Evolutionary conservation across 2,113 vertebrate genomes (phyloP).

Genomic region (Pelobates fuscus): DNA sequence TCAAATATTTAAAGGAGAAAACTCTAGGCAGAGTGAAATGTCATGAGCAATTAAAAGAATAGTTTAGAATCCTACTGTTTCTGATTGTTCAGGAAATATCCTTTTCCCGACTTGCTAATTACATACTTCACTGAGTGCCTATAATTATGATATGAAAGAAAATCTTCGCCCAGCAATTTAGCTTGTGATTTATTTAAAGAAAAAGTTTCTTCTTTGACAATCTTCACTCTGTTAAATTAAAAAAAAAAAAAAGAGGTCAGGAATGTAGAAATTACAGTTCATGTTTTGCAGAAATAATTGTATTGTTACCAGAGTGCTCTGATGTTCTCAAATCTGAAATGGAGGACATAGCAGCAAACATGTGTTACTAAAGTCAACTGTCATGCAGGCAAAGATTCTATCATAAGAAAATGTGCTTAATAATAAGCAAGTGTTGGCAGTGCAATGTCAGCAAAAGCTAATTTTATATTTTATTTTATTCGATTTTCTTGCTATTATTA

Average conservation of each 20-base stretch:
- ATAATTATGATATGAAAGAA: constrained; percentile 7
- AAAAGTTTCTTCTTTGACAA: background rate
- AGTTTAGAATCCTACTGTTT: background rate
- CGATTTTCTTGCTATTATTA: too few species aligned
- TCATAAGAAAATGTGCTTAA: too few species aligned
- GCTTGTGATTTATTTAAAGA: background rate
- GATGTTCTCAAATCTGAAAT: background rate
- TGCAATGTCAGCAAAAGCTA: too few species aligned
- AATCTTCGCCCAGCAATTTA: constrained; percentile 6
- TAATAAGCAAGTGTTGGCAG: background rate
- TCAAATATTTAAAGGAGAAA: background rate
- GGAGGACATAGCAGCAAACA: background rate
- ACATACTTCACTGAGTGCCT: constrained; percentile 1
- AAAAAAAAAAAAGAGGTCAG: background rate
- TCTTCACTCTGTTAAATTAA: background rate
- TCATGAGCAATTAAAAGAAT: constrained; percentile 1
- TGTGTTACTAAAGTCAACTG: constrained; percentile 4
- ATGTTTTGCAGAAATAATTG: background rate
- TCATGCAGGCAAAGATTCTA: too few species aligned
- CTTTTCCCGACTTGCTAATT: constrained; percentile 1
- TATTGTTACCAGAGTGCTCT: background rate
- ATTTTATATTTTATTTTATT: too few species aligned
- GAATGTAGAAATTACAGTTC: background rate
- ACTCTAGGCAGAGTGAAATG: background rate
- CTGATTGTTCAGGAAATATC: constrained; percentile 1